These are phyloP conservation scores for Eulemur macaco DNA, from an alignment of 2,113 vertebrate genomes.

Conservation along the genomic window DNA sequence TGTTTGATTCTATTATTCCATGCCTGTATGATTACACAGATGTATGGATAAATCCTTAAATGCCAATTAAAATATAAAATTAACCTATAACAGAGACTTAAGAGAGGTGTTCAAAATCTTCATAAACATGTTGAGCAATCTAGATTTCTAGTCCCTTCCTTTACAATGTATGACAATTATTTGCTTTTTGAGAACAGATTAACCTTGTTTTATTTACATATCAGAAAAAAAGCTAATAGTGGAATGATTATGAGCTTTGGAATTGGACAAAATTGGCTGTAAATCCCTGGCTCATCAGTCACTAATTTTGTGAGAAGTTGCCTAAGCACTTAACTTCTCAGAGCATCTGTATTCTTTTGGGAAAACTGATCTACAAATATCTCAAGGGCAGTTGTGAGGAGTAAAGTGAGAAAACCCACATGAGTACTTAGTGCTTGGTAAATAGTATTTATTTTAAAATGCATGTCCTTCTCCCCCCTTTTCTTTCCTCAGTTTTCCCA, in stretches of 20 bases:
- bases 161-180: not conserved
- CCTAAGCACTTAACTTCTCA: not conserved
- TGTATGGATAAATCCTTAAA: not conserved
- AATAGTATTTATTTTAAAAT: constrained; percentile 13
- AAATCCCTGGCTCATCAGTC: not conserved
- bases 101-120: not conserved
- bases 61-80: not conserved
- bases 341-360: not conserved
- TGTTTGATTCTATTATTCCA: not conserved
- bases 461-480: not conserved
- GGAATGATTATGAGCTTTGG: not conserved
- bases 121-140: not conserved
- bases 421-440: not conserved
- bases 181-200: not conserved
- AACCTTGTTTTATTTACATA: not conserved
- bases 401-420: not conserved
- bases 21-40: not conserved
- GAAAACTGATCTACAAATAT: not conserved
- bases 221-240: not conserved
- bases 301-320: not conserved
- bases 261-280: not conserved
- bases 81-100: not conserved
- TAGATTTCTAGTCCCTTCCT: not conserved
- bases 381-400: not conserved
- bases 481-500: not conserved